Base-by-base conservation (phyloP, 2,113 vertebrate genomes). In the Calonectris borealis region DNA sequence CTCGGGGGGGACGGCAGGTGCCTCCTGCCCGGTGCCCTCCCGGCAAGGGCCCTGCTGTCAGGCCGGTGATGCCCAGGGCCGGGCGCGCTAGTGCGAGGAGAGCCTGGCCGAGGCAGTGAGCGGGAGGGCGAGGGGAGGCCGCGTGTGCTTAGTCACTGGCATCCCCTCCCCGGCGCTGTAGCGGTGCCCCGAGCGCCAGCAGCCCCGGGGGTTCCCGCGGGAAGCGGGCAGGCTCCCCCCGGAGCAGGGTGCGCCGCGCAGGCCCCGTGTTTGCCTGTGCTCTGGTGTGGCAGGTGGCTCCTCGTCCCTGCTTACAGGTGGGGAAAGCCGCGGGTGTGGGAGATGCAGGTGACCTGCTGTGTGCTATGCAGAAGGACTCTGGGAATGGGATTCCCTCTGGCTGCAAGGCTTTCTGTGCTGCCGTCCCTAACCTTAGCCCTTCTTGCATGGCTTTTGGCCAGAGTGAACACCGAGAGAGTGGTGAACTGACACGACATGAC, bases 61-160 rank as follows among this genome's bases (percentile, higher is more conserved):
- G 17, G n/a, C 54, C 12, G 55, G 58, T 2, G 77, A 16, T 62
- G 49, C 42, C 21, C 26, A 1, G 46, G 27, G n/a, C 38, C n/a
- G 58, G 42, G 8, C 21, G 32, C 42, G n/a, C 38, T 26, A 58
- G 40, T 16, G 75, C 34, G 32, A 70, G 46, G 25, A 24, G 36
- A 52, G 46, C 48, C 68, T 5, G 60, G 75, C 24, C 27, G 34
- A 4, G 81, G 76, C 61, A 6, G 57, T 0, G 72, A 11, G 64
- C 38, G 32, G 54, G 44, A 22, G 66, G 46, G 40, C 22, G 34
- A 83, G 61, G 40, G 17, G 75, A 88, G 87, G 93, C 91, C 75
- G 61, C 38, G 18, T 4, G 66, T 96, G 96, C 96, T 96, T 96
- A 96, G 96, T 97, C 96, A 97, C 91, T 57, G 77, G 36, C 95